Base-by-base conservation (phyloP, 2,797 vertebrate genomes). In the Phylloscopus collybita region DNA sequence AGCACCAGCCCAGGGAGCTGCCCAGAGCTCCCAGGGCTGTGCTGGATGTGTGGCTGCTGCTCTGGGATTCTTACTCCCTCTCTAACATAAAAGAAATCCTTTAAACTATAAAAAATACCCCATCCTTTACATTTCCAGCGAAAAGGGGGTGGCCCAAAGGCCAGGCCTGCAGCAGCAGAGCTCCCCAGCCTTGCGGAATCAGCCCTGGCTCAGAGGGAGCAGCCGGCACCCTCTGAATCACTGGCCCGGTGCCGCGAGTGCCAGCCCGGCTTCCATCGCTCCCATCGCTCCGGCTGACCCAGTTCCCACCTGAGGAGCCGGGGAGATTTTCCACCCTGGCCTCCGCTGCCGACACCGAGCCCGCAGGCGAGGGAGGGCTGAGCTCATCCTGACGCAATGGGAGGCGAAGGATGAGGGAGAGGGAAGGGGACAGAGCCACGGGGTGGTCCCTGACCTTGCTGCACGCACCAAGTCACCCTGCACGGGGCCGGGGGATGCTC, bases 201-300 rank as follows among this genome's bases (percentile, higher is more conserved):
- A 91, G 89, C 87, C 79, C 36, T 72, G 92, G 86, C 84, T 91
- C 79, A 70, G 89, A 20, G 10, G 73, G 60, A 86, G 92, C 64
- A 56, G 67, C 64, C 92, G 1, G 53, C 81, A 54, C 54, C 62
- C 85, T 72, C 72, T 89, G 82, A 94, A 75, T 93, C 93, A 91
- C 85, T 38, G 9, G 21, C 30, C 71, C 16, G 4, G 53, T 71
- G 66, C 84, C 7, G 15, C 23, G 9, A 71, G 66, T 26, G 11
- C 90, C 7, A 2, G 53, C 78, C 60, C 13, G 1, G 70, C 85
- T 91, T 78, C 88, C 86, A 21, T 4, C 8, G 29, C 49, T 80
- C 40, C 75, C 61, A 38, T 51, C 50, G 32, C 74, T 21, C 64
- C 42, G 1, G 27, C 36, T 94, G 92, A 93, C 92, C 89, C 89